Evolutionary conservation across 2,797 vertebrate genomes (phyloP), one percentile per base, ranked within the genome.

Genomic region (Rhabdomys pumilio): DNA sequence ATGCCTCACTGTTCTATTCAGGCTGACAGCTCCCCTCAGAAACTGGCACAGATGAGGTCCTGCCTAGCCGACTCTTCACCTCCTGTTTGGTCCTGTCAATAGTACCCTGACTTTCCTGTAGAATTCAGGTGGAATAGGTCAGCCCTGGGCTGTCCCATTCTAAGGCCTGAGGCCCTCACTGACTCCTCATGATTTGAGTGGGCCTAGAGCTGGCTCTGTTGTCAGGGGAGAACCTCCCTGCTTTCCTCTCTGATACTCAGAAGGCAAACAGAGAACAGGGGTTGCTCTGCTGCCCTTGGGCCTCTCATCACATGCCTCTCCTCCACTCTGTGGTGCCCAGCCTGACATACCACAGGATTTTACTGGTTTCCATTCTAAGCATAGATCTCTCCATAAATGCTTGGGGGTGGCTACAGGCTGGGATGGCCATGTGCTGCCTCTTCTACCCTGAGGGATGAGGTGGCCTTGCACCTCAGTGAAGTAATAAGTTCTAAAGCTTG

Each of bases 341-440:
- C 38, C 50, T 19, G 67, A 26, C 15, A 5, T 14, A 12, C 8
- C n/a, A 47, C 1, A 2, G n/a, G 1, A n/a, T 44, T 34, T n/a
- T n/a, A 34, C 57, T 79, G n/a, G 76, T 77, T 89, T 90, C 84
- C 87, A 50, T 73, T 85, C 90, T n/a, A 76, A 91, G 81, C 79
- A 86, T 44, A 73, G 29, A 77, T 77, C 83, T 63, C 79, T 57
- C 87, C 83, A 41, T 80, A 79, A 91, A 95, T 0, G 0, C 34
- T 31, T 41, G 20, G 73, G 29, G 0, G 29, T 34, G 3, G 31
- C 29, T 47, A 14, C 61, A 22, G 34, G 50, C 20, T 1, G 12
- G 55, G 9, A 1, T 7, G 1, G 14, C 31, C 26, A 9, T 0
- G 5, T 2, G 6, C 19, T 44, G 44, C 12, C n/a, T 55, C 72